These are phyloP conservation scores for Leptobrachium ailaonicum DNA, from an alignment of 2,113 vertebrate species.

Conservation along the genomic window DNA sequence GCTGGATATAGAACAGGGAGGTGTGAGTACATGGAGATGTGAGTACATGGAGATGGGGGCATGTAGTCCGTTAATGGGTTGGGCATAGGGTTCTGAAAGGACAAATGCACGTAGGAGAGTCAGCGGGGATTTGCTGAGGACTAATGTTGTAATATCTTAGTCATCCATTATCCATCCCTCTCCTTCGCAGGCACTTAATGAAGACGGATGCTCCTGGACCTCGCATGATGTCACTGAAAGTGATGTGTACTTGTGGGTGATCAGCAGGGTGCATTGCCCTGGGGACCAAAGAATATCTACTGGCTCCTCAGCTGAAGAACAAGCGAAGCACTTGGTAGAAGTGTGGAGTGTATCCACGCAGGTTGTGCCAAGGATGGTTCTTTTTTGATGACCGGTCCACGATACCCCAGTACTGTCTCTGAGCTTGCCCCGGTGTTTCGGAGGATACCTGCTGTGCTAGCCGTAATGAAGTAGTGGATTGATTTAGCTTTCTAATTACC, in stretches of 20 bases:
- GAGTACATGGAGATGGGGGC: neutral
- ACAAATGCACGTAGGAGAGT: conserved; percentile 54
- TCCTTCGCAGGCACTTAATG: conserved; percentile 72
- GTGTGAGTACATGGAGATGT: too few relatives aligned
- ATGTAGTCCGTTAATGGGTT: conserved; percentile 51
- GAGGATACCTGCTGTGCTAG: conserved; percentile 55
- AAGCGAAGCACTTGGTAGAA: conserved; percentile 12
- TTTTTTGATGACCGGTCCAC: conserved; percentile 48
- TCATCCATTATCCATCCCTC: conserved; percentile 71
- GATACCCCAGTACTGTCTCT: conserved; percentile 41
- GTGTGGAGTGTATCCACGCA: conserved; percentile 49
- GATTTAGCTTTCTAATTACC: conserved; percentile 56
- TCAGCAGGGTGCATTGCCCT: conserved; percentile 30
- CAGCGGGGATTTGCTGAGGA: conserved; percentile 64
- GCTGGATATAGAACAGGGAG: too few relatives aligned
- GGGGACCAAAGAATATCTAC: conserved; percentile 37
- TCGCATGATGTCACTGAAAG: conserved; percentile 55
- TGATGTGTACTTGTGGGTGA: conserved; percentile 48
- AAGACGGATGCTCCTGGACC: conserved; percentile 61
- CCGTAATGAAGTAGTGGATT: conserved; percentile 67
- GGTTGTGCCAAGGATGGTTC: conserved; percentile 11
- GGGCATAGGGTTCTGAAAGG: conserved; percentile 57
- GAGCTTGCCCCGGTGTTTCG: conserved; percentile 51
- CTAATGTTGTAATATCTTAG: conserved; percentile 65
- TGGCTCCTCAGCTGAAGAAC: conserved; percentile 49